phyloP scores from a whole-genome alignment of 2,113 vertebrate genomes.

The Mastomys natalensis region DNA sequence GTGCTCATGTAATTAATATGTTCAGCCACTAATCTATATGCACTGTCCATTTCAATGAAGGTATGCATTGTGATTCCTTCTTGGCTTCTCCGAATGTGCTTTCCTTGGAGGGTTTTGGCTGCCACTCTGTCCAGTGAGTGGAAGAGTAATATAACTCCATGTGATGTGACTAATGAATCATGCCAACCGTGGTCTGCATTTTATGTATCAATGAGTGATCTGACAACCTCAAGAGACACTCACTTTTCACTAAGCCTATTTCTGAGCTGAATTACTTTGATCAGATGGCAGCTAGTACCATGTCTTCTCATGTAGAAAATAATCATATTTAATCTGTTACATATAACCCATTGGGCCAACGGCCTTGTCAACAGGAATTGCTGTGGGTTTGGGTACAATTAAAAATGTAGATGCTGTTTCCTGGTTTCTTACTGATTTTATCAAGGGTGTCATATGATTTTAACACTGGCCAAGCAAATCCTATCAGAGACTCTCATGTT shows the following conservation, averaged over 20 bases:
- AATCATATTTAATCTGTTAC: conserved; percentile 8
- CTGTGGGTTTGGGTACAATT: not conserved
- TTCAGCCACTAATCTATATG: not conserved
- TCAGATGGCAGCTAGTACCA: not conserved
- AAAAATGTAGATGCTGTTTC: not conserved
- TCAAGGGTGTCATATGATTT: not conserved
- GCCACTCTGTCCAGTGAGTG: conserved; percentile 5
- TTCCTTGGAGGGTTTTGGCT: conserved; percentile 8
- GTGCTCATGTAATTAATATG: conserved; percentile 11
- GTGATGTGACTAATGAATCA: conserved; percentile 21
- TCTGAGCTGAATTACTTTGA: not conserved
- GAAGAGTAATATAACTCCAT: conserved; percentile 7
- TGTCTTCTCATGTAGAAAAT: not conserved
- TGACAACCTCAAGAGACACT: not conserved
- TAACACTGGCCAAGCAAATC: not conserved
- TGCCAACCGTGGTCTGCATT: not conserved
- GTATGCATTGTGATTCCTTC: not conserved
- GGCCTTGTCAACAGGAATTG: not conserved
- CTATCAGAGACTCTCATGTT: not conserved
- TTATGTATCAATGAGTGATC: conserved; percentile 18
- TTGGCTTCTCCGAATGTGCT: conserved; percentile 3
- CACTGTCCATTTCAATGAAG: not conserved
- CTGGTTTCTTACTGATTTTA: not conserved
- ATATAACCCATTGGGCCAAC: not conserved
- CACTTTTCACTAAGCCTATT: conserved; percentile 11